These are phyloP conservation scores for Varecia variegata DNA, from an alignment of 2,797 vertebrate genomes.

Conservation along the genomic window DNA sequence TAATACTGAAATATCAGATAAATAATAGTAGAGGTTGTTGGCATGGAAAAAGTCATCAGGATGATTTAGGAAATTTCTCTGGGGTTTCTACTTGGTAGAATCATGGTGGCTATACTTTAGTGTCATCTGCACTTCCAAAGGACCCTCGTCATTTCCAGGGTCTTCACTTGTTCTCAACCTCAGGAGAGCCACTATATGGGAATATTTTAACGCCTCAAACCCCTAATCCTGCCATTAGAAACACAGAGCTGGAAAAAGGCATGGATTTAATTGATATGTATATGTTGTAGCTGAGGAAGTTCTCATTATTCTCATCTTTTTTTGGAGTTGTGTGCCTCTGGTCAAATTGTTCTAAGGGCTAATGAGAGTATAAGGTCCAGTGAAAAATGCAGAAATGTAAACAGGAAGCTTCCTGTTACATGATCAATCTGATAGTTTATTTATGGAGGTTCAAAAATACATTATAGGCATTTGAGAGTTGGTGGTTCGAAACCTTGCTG, in stretches of 20 bases:
- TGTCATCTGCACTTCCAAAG: background rate
- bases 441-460: conserved; percentile 8
- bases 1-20: background rate
- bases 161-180: background rate
- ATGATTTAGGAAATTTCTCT: background rate
- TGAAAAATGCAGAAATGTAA: background rate
- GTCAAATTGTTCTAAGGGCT: background rate
- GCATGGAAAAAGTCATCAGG: background rate
- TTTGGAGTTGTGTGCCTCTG: background rate
- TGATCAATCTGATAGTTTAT: background rate
- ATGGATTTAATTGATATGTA: conserved; percentile 6
- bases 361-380: background rate
- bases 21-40: background rate
- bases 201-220: background rate
- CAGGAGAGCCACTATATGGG: background rate
- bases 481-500: conserved; percentile 19
- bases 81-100: background rate
- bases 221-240: background rate
- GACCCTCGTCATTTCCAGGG: background rate
- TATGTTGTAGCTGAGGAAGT: background rate
- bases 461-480: background rate
- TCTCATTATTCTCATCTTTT: background rate
- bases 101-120: background rate
- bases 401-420: background rate
- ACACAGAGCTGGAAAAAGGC: background rate